Base-by-base conservation (phyloP, 2,797 vertebrate species). In the Acrossocheilus fasciatus region DNA sequence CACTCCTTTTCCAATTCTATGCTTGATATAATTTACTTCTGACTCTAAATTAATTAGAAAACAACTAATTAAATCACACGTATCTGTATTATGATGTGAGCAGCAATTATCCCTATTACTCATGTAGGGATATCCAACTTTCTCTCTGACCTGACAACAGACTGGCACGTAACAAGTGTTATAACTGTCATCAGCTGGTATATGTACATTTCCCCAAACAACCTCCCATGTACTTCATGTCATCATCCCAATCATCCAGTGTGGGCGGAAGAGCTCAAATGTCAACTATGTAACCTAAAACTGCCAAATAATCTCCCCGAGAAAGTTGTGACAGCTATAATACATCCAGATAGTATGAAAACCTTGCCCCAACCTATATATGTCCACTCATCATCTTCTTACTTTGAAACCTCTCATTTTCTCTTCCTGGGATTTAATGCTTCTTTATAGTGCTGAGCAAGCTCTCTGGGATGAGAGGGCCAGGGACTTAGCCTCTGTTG, bases 371-470 rank as follows among this genome's bases (percentile, higher is more conserved):
- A 74, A 69, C 70, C 69, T 81, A 62, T 50, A 39, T 81, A 81
- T 84, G 66, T 70, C 91, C 66, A 86, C 47, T 84, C 88, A 90
- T 89, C 91, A 90, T 87, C 88, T 85, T 64, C 89, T 89, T 87
- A 91, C 92, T 91, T 84, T 77, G 78, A 86, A 94, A 94, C 92
- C 94, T 93, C 90, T 94, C 90, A 92, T 93, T 90, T 87, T 89
- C 84, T 88, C 91, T 92, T 93, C 91, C 92, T 92, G 84, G 78
- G 87, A 93, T 54, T 90, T 91, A 93, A 88, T 91, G 93, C 91
- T 88, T 92, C 92, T 93, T 94, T 94, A 93, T 93, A 94, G 88
- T 95, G 95, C 95, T 95, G 95, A 95, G 94, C 92, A 93, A 95
- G 94, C 94, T 93, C 93, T 92, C 36, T 69, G 88, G 93, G 94